These are phyloP conservation scores for Paralvinella palmiformis DNA, from an alignment of 1,140 invertebrate genomes.

Conservation along the genomic window DNA sequence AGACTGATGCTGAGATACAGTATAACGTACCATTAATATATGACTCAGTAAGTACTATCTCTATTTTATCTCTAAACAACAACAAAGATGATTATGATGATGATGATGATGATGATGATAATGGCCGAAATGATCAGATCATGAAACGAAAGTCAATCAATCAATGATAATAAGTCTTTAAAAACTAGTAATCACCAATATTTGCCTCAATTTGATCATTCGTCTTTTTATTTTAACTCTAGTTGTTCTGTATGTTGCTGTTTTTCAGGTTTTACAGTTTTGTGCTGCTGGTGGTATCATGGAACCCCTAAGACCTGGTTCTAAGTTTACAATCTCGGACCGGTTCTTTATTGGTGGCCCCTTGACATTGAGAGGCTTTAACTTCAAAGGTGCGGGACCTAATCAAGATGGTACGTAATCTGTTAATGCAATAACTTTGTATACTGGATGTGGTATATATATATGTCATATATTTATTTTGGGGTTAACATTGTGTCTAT, in stretches of 20 bases:
- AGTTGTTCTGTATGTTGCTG: constrained; percentile 16
- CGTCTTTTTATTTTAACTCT: not conserved
- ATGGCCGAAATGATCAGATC: too few relatives aligned
- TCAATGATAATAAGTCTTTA: not conserved
- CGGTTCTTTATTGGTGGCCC: constrained; percentile 83
- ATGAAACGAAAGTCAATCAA: not conserved
- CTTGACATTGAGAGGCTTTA: constrained; percentile 73
- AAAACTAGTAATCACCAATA: not conserved
- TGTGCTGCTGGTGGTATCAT: constrained; percentile 66
- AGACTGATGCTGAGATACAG: constrained; percentile 73
- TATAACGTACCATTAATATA: constrained; percentile 63
- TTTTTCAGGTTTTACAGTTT: constrained; percentile 66
- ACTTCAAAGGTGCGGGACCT: constrained; percentile 73
- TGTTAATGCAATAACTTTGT: too few relatives aligned
- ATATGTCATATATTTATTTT: too few relatives aligned
- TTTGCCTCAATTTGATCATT: not conserved
- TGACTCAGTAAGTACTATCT: constrained; percentile 60
- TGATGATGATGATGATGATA: not conserved
- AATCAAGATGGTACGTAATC: constrained; percentile 61
- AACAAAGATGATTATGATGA: not conserved
- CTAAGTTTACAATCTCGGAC: constrained; percentile 66
- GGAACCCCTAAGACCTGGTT: constrained; percentile 52
- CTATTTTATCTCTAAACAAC: not conserved
- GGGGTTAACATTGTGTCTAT: too few relatives aligned
- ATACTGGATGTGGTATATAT: too few relatives aligned